Evolutionary conservation across 2,113 vertebrate genomes (phyloP), one percentile per base, ranked within the genome.

Genomic region (Paradisaea rubra): DNA sequence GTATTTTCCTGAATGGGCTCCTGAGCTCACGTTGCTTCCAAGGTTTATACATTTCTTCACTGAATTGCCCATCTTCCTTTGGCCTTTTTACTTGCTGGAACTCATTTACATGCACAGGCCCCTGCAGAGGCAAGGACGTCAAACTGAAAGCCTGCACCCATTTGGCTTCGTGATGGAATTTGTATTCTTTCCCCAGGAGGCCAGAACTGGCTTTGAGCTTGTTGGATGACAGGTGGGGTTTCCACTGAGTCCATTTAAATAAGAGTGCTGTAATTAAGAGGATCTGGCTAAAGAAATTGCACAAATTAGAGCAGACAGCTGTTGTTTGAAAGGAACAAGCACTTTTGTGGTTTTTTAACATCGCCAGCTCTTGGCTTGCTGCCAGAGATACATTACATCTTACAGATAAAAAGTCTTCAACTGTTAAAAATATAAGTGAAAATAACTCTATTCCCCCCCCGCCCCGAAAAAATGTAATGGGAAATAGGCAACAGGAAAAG

Each of bases 201-300:
- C 18, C 59, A 70, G 64, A 50, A 90, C 54, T 91, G 82, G 21
- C 71, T 70, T 74, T 33, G n/a, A 50, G 33, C 76, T 95, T 88
- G 37, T 52, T 39, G 39, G 71, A 59, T 93, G 82, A 73, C 82
- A 90, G 66, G 81, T 74, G 64, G 44, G 47, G 52, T 45, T 81
- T 93, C 80, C 42, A 94, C 37, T 35, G 66, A 93, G 33, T 86
- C 89, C 56, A 42, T 85, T 91, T 94, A 85, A 95, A 81, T 61
- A 59, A 93, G 49, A 95, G 65, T 73, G 64, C 89, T 81, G 77
- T 83, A 88, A 86, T 93, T 95, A 93, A 94, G 91, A 93, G 65
- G 63, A 82, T 84, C 84, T 91, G 90, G 91, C 69, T 85, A 74
- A 94, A 73, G 86, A 96, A 93, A 93, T 92, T 68, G 50, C 81